Evolutionary conservation across 2,113 vertebrate species (phyloP).

Genomic region (Bubalus kerabau): DNA sequence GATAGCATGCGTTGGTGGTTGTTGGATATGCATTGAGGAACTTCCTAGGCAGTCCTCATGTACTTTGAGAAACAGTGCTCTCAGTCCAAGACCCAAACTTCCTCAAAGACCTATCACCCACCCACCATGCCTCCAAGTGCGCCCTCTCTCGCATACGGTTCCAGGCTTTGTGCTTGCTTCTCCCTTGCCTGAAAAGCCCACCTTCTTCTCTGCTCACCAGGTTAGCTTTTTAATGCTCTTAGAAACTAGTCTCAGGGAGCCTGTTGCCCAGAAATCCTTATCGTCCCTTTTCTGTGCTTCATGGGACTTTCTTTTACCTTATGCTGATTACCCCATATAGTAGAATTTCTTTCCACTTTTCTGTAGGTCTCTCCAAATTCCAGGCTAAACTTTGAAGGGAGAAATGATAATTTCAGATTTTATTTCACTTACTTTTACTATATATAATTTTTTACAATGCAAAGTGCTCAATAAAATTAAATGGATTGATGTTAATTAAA

Average conservation of each 20-base stretch:
- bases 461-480: background rate
- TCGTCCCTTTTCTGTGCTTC: background rate
- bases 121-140: background rate
- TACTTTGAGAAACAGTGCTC: background rate
- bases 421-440: background rate
- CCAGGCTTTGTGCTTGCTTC: background rate
- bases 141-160: background rate
- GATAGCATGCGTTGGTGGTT: background rate
- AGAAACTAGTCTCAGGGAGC: background rate
- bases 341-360: background rate
- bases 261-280: background rate
- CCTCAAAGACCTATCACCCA: background rate
- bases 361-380: background rate
- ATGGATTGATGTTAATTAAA: background rate
- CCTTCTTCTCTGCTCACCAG: background rate
- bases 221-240: background rate
- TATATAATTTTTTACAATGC: background rate
- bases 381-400: background rate
- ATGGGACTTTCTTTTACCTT: background rate
- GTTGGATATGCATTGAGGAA: background rate
- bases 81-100: background rate
- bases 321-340: background rate
- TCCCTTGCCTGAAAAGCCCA: background rate
- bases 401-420: background rate
- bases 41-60: background rate